These are phyloP conservation scores for Pterostichus niger DNA, from an alignment of 2,888 invertebrate genomes.

Conservation along the genomic window DNA sequence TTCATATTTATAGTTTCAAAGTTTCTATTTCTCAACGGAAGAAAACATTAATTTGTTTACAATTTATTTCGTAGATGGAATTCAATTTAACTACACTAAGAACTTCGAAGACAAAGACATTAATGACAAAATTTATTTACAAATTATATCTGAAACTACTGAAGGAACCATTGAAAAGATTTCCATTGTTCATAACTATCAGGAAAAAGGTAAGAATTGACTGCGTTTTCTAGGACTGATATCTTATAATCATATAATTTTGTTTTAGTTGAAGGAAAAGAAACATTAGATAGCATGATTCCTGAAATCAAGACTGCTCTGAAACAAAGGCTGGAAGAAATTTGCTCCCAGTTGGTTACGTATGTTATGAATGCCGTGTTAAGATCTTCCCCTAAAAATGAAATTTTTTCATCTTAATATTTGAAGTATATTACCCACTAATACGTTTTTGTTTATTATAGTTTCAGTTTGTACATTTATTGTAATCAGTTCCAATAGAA, in stretches of 20 bases:
- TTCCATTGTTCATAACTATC: conserved; percentile 14
- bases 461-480: neutral
- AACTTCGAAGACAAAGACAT: conserved; percentile 20
- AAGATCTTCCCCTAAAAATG: conserved; percentile 23
- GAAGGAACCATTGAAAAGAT: conserved; percentile 30
- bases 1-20: too few relatives aligned
- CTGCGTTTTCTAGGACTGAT: neutral
- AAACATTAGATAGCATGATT: neutral
- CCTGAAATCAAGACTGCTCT: conserved; percentile 27
- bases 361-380: conserved; percentile 31
- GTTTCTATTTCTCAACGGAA: too few relatives aligned
- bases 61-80: conserved; percentile 28
- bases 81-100: conserved; percentile 49
- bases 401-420: conserved; percentile 50
- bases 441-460: neutral
- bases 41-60: neutral
- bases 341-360: conserved; percentile 53
- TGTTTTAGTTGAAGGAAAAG: conserved; percentile 12
- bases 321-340: conserved; percentile 14
- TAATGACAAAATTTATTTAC: conserved; percentile 30
- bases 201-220: neutral
- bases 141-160: conserved; percentile 30
- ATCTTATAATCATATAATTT: conserved; percentile 14
- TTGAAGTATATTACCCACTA: neutral
- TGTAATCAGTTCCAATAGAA: neutral